Percentiles rank a stretch among this genome's conserved stretches.
phyloP scores from a whole-genome alignment of 2,888 invertebrate species.

The Drosophila pseudotakahashii region DNA sequence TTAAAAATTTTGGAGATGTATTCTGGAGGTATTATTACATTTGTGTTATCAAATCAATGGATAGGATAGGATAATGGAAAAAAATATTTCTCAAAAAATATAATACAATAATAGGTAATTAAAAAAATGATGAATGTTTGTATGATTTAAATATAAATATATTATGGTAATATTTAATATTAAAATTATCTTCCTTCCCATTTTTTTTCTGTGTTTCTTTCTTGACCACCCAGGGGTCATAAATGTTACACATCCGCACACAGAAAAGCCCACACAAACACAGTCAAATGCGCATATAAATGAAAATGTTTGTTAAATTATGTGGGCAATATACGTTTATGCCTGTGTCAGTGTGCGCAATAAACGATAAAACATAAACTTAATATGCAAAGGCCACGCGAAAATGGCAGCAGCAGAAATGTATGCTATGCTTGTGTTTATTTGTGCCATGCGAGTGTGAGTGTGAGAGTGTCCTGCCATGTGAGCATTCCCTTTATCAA shows the following conservation, averaged over 20 bases:
- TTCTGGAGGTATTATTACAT: no score
- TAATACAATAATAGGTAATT: no score
- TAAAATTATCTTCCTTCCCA: no score
- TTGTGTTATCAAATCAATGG: no score
- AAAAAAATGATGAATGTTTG: no score
- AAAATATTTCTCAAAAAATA: no score
- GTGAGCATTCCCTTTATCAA: constrained; percentile 34
- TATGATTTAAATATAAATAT: no score
- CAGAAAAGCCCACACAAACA: constrained; percentile 13
- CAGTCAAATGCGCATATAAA: constrained; percentile 43
- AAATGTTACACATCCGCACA: constrained; percentile 41
- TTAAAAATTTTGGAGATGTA: no score
- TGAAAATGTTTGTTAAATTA: constrained; percentile 69
- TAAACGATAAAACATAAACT: constrained; percentile 69
- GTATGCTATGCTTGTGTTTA: constrained; percentile 32
- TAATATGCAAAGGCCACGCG: constrained; percentile 65
- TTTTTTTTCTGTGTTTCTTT: neutral
- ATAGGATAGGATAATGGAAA: no score
- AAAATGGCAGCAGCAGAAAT: constrained; percentile 43
- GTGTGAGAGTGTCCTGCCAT: constrained; percentile 6
- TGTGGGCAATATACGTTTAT: constrained; percentile 66
- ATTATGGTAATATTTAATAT: no score
- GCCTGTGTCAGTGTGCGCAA: constrained; percentile 51
- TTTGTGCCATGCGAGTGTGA: neutral
- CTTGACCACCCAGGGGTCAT: constrained; percentile 42